Conservation (phyloP, 2,113 vertebrate species). For the Eublepharis macularius region DNA sequence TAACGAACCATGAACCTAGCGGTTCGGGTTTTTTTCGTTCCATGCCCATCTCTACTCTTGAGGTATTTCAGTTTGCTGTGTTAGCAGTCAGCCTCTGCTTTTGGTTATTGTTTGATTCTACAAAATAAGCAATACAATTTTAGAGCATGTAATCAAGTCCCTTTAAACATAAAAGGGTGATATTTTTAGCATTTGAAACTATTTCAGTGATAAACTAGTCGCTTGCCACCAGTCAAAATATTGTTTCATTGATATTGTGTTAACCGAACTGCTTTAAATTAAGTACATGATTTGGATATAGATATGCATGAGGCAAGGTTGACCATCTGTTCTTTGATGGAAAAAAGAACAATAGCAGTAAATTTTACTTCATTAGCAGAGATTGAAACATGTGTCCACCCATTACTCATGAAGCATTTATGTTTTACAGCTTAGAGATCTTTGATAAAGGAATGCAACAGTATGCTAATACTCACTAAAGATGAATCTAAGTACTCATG, state of each 20-base stretch:
- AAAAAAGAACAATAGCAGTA: slow-evolving; percentile 43
- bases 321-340: slow-evolving; percentile 54
- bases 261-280: slow-evolving; percentile 41
- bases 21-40: too few species aligned
- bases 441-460: slow-evolving; percentile 5
- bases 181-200: slow-evolving; percentile 55
- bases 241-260: slow-evolving; percentile 50
- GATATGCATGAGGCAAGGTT: slow-evolving; percentile 7
- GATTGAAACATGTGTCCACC: slow-evolving; percentile 25
- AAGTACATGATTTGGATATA: slow-evolving; percentile 42
- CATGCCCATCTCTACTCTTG: too few species aligned
- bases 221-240: slow-evolving; percentile 66
- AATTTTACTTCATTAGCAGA: slow-evolving; percentile 13
- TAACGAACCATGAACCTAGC: too few species aligned
- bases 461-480: background rate
- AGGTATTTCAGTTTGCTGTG: background rate
- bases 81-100: slow-evolving; percentile 31
- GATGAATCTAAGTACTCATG: background rate
- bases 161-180: slow-evolving; percentile 46
- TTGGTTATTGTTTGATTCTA: slow-evolving; percentile 26
- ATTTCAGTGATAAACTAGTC: slow-evolving; percentile 50
- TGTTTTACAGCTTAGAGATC: background rate
- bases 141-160: slow-evolving; percentile 58
- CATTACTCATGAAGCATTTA: slow-evolving; percentile 44
- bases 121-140: slow-evolving; percentile 44